Base-by-base conservation (phyloP, 2,888 invertebrate genomes). In the Drosophila mercatorum region DNA sequence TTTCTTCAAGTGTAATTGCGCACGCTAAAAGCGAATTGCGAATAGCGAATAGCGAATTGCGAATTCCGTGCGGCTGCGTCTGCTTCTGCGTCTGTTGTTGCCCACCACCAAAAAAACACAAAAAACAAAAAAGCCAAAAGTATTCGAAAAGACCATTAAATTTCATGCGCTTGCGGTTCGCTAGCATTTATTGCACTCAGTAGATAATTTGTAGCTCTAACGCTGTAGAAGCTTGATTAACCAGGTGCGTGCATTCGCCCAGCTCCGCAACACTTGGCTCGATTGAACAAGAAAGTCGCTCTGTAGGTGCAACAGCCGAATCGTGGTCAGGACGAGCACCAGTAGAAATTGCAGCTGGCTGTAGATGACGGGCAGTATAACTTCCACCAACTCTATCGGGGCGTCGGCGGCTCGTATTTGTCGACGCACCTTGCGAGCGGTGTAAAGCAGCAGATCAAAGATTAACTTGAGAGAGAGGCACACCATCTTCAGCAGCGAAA, bases 1-100 rank as follows among this genome's bases (percentile, higher is more conserved):
- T 87, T 87, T 88, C 89, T 87, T 87, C 81, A 86, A 87, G 82
- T 87, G 88, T 86, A 86, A 86, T 86, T 87, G 84, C 79, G 80
- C 80, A 78, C 84, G 76, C 83, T 82, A 79, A 86, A 83, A 86
- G 86, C 76, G 83, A 53, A 38, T 57, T 43, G 56, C 56, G 53
- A 78, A 66, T 60, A 59, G 41, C 36, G 52, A 28, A 28, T 28
- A 28, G 28, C 28, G 46, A 65, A 65, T 47, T 41, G 47, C 67
- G 28, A 68, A 49, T 68, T 41, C 47, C 68, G 31, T 49, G 17
- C 31, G 59, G 14, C 36, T 49, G 17, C 49, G 67, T 44, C 53
- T 61, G 67, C 38, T n/a, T 12, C 26, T 43, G 67, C 58, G 59
- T 49, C 58, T 59, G 58, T 17, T 12, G 60, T 60, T 58, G 34